These are phyloP conservation scores for Thecophora atra DNA, from an alignment of 2,888 invertebrate genomes.

Conservation along the genomic window DNA sequence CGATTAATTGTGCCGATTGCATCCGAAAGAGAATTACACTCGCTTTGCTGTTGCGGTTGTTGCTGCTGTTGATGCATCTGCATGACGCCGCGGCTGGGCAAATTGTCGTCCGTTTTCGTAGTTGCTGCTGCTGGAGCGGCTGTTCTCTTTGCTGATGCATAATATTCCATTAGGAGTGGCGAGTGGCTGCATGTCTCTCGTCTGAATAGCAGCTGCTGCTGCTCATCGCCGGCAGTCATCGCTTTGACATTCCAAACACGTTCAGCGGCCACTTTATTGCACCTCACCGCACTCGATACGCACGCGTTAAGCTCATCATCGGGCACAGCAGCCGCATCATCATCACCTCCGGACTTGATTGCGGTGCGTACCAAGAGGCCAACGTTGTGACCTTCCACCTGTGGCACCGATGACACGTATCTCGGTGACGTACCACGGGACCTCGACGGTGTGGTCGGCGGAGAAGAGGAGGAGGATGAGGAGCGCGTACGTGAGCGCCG, in stretches of 20 bases:
- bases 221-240: background rate
- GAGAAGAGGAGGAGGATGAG: background rate
- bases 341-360: slow-evolving; percentile 6
- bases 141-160: background rate
- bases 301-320: slow-evolving; percentile 23
- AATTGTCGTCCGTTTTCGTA: too few relatives aligned
- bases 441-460: slow-evolving; percentile 13
- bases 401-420: slow-evolving; percentile 49
- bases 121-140: background rate
- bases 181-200: slow-evolving; percentile 46
- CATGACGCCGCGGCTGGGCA: too few relatives aligned
- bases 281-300: slow-evolving; percentile 33
- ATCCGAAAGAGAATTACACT: slow-evolving; percentile 32
- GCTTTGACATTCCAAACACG: background rate
- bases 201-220: slow-evolving; percentile 19
- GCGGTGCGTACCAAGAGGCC: slow-evolving; percentile 54
- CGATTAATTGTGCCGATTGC: slow-evolving; percentile 51
- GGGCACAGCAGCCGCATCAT: background rate
- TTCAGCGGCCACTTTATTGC: slow-evolving; percentile 1
- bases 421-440: slow-evolving; percentile 24
- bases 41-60: slow-evolving; percentile 41
- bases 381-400: slow-evolving; percentile 59
- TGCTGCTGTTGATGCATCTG: slow-evolving; percentile 26
- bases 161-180: slow-evolving; percentile 39
- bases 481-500: slow-evolving; percentile 29